A percentile compares a stretch with the other conserved stretches of the same genome.
These are phyloP conservation scores for Nycteola revayana DNA, from an alignment of 2,888 invertebrate species.

Conservation along the genomic window DNA sequence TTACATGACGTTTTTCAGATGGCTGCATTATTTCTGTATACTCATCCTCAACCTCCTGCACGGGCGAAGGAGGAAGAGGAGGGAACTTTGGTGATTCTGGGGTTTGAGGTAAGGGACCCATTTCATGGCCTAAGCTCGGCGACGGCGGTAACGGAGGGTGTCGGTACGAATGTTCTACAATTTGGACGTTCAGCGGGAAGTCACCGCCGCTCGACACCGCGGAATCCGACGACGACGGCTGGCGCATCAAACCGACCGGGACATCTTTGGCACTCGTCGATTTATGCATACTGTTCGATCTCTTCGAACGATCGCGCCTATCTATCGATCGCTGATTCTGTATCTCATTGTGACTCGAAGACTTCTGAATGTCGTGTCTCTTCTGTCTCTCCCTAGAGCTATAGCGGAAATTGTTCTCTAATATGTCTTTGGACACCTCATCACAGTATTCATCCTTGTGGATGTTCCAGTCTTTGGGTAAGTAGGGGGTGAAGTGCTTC, in stretches of 20 bases:
- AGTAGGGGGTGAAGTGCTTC: constrained; percentile 76
- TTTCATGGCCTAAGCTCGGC: constrained; percentile 63
- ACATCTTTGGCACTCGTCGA: constrained; percentile 89
- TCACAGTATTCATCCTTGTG: constrained; percentile 82
- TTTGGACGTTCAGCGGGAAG: constrained; percentile 84
- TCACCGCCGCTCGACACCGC: constrained; percentile 81
- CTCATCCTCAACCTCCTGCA: constrained; percentile 89
- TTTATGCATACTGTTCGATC: constrained; percentile 86
- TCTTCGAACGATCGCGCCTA: constrained; percentile 74
- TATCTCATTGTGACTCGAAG: constrained; percentile 84
- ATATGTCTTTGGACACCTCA: constrained; percentile 76
- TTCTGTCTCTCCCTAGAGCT: constrained; percentile 79
- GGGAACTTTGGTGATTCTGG: constrained; percentile 84
- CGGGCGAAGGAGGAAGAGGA: constrained; percentile 91
- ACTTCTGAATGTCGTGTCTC: constrained; percentile 83
- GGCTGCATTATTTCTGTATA: constrained; percentile 85
- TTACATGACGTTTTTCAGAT: constrained; percentile 69
- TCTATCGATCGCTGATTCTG: constrained; percentile 77
- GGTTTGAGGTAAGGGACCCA: constrained; percentile 74
- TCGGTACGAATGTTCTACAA: constrained; percentile 82
- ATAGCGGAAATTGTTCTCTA: constrained; percentile 77
- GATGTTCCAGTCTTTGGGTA: constrained; percentile 82
- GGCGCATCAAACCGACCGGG: constrained; percentile 79
- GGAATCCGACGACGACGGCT: constrained; percentile 77
- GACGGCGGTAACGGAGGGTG: constrained; percentile 71